A percentile compares a stretch with the other conserved stretches of the same genome.
Conservation (phyloP, 2,888 invertebrate genomes). For the Bedellia somnulentella region DNA sequence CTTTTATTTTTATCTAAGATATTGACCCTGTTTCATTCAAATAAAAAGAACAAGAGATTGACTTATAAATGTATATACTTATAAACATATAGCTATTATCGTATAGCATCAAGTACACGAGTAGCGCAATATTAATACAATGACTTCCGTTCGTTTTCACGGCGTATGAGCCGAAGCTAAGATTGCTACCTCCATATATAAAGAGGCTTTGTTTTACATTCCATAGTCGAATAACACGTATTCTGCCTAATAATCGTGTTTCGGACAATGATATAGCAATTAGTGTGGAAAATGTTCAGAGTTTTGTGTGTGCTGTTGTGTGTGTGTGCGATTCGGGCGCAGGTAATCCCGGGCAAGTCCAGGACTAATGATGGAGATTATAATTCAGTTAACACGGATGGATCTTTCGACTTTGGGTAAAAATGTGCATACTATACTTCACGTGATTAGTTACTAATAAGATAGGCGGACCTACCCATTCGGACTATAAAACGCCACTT, state of each 20-base stretch:
- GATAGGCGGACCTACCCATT: too few relatives aligned
- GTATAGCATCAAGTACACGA: conserved; percentile 7
- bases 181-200: conserved; percentile 53
- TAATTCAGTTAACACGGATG: conserved; percentile 69
- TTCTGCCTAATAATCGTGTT: conserved; percentile 16
- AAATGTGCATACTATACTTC: too few relatives aligned
- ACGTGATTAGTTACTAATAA: too few relatives aligned
- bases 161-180: conserved; percentile 38
- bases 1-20: too few relatives aligned
- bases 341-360: conserved; percentile 46
- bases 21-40: too few relatives aligned
- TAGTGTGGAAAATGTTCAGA: conserved; percentile 30
- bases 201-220: conserved; percentile 39
- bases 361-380: conserved; percentile 61
- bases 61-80: too few relatives aligned
- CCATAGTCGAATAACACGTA: conserved; percentile 33
- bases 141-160: conserved; percentile 56
- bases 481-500: too few relatives aligned
- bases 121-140: conserved; percentile 34
- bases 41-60: too few relatives aligned
- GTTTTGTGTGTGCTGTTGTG: conserved; percentile 31
- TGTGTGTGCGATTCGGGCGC: conserved; percentile 40
- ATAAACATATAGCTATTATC: not conserved
- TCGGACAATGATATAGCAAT: conserved; percentile 19
- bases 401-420: conserved; percentile 75